Evolutionary conservation across 1,140 invertebrate genomes (phyloP).

Genomic region (Proales similis): DNA sequence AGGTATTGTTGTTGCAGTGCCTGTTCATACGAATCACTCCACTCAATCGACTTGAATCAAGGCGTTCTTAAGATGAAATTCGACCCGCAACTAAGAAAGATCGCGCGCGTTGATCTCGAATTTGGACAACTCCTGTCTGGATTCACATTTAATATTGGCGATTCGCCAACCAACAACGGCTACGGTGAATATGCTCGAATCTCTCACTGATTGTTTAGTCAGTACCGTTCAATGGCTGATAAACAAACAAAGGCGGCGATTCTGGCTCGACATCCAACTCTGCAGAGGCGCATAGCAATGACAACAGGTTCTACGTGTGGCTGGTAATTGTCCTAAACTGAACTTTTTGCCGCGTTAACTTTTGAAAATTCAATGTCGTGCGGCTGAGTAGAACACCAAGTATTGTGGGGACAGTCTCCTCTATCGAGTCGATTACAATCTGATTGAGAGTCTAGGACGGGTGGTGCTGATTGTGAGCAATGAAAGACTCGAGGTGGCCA

Average conservation of each 20-base stretch:
- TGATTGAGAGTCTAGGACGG: slow-evolving; percentile 13
- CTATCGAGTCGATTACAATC: slow-evolving; percentile 35
- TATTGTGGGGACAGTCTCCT: slow-evolving; percentile 34
- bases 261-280: slow-evolving; percentile 32
- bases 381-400: slow-evolving; percentile 28
- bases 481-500: slow-evolving; percentile 30
- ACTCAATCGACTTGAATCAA: neutral
- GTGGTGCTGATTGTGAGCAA: slow-evolving; percentile 26
- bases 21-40: neutral
- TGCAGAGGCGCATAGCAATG: slow-evolving; percentile 35
- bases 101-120: slow-evolving; percentile 32
- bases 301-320: slow-evolving; percentile 36
- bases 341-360: neutral
- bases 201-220: too few relatives aligned
- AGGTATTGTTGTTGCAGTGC: neutral
- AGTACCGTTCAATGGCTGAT: too few relatives aligned
- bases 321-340: neutral
- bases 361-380: neutral
- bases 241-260: too few relatives aligned
- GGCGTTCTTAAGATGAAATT: slow-evolving; percentile 25
- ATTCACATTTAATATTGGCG: slow-evolving; percentile 38
- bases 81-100: slow-evolving; percentile 4
- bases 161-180: slow-evolving; percentile 37
- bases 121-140: slow-evolving; percentile 13
- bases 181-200: too few relatives aligned